Evolutionary conservation across 2,888 invertebrate species (phyloP).

Genomic region (Automeris io): DNA sequence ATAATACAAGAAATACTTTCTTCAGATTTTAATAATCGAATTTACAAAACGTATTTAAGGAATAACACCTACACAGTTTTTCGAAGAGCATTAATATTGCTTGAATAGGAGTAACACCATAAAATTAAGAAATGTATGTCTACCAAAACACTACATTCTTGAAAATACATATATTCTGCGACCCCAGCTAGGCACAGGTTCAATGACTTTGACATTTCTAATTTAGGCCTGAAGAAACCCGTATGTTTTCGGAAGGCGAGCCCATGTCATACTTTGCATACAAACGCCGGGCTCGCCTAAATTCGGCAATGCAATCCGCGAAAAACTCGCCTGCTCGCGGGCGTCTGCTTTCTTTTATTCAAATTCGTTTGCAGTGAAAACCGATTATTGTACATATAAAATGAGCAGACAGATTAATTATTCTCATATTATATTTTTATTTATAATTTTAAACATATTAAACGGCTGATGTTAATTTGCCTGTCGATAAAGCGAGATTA

Average conservation of each 20-base stretch:
- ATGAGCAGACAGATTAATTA: slow-evolving; percentile 35
- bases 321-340: slow-evolving; percentile 26
- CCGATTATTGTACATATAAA: slow-evolving; percentile 33
- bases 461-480: slow-evolving; percentile 3
- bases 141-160: too few relatives aligned
- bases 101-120: too few relatives aligned
- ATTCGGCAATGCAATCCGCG: slow-evolving; percentile 25
- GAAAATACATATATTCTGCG: too few relatives aligned
- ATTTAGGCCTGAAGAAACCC: slow-evolving; percentile 32
- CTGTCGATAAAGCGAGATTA: neutral
- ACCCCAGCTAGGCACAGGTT: slow-evolving; percentile 28
- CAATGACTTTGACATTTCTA: slow-evolving; percentile 50
- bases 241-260: slow-evolving; percentile 16
- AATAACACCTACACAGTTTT: too few relatives aligned
- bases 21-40: too few relatives aligned
- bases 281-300: slow-evolving; percentile 15
- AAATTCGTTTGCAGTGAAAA: slow-evolving; percentile 41
- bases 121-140: too few relatives aligned
- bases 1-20: too few relatives aligned
- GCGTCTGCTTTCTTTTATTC: slow-evolving; percentile 47
- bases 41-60: too few relatives aligned
- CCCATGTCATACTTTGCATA: slow-evolving; percentile 12
- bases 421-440: slow-evolving; percentile 16
- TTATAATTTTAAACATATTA: slow-evolving; percentile 2
- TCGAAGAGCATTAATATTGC: too few relatives aligned